Conservation (phyloP, 1,140 invertebrate species). For the Coenobita brevimanus region DNA sequence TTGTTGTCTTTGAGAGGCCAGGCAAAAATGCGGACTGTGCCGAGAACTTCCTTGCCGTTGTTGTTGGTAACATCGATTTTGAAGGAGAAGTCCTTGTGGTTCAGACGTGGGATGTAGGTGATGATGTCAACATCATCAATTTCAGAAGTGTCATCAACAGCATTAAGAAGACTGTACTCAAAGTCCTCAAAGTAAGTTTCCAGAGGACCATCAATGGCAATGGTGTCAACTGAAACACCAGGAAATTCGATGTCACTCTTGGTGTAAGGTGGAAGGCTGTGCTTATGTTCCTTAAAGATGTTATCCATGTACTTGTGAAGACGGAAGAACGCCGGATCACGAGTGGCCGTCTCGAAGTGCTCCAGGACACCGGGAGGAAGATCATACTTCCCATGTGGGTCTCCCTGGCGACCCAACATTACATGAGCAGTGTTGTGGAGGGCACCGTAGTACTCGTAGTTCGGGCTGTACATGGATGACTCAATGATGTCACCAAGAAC, state of each 20-base stretch:
- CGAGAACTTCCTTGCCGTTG: neutral
- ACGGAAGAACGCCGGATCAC: slow-evolving; percentile 42
- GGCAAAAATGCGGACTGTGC: slow-evolving; percentile 29
- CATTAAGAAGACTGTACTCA: slow-evolving; percentile 41
- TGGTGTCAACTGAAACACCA: neutral
- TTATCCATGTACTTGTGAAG: slow-evolving; percentile 55
- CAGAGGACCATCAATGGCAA: neutral
- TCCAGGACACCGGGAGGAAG: slow-evolving; percentile 44
- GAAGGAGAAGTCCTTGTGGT: slow-evolving; percentile 20
- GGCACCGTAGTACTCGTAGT: slow-evolving; percentile 30
- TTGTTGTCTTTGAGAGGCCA: slow-evolving; percentile 37
- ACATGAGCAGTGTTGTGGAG: slow-evolving; percentile 54
- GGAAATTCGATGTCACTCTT: slow-evolving; percentile 12
- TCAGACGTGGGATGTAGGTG: slow-evolving; percentile 13
- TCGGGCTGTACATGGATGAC: slow-evolving; percentile 40
- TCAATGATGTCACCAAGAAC: slow-evolving; percentile 46
- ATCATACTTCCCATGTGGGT: slow-evolving; percentile 37
- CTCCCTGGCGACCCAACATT: slow-evolving; percentile 34
- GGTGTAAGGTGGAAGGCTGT: slow-evolving; percentile 41
- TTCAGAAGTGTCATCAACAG: slow-evolving; percentile 28
- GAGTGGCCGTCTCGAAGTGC: slow-evolving; percentile 43
- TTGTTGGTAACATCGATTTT: slow-evolving; percentile 5
- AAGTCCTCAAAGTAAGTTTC: slow-evolving; percentile 50
- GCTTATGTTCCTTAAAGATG: slow-evolving; percentile 42
- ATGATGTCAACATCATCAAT: slow-evolving; percentile 23